phyloP scores from a whole-genome alignment of 2,113 vertebrate genomes.

The Syrmaticus mikado region DNA sequence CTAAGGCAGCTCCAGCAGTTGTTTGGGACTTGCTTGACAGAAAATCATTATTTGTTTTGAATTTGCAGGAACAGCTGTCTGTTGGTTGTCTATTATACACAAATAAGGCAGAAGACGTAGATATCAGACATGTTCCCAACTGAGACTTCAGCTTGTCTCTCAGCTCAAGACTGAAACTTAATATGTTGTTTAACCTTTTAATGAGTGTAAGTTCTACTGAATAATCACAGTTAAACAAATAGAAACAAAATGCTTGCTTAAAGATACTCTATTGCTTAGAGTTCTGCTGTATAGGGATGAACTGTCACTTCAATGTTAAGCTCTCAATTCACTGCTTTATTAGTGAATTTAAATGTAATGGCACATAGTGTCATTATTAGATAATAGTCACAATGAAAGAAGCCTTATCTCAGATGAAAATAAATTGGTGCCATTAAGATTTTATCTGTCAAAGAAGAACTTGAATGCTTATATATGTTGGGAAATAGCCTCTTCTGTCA shows the following conservation, averaged over 20 bases:
- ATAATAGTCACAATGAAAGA: background rate
- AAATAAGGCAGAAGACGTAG: background rate
- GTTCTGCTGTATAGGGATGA: background rate
- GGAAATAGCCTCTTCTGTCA: background rate
- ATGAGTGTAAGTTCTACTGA: background rate
- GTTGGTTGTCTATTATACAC: background rate
- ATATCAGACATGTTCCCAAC: background rate
- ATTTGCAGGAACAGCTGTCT: background rate
- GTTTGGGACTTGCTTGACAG: background rate
- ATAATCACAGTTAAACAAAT: background rate
- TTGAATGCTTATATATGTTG: background rate
- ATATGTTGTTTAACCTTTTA: background rate
- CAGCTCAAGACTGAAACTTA: background rate
- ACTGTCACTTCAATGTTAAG: background rate
- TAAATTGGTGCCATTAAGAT: background rate
- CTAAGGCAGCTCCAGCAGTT: background rate
- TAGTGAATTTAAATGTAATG: background rate
- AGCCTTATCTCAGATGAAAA: background rate
- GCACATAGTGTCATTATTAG: background rate
- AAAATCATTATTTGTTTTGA: slow-evolving; percentile 24
- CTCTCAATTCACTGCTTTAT: background rate
- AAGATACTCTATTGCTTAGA: background rate
- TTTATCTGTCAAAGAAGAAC: background rate
- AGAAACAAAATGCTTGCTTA: background rate
- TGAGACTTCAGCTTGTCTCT: background rate